A percentile compares a stretch with the other conserved stretches of the same genome.
Evolutionary conservation across 2,888 invertebrate genomes (phyloP).

Genomic region (Microctonus aethiopoides): DNA sequence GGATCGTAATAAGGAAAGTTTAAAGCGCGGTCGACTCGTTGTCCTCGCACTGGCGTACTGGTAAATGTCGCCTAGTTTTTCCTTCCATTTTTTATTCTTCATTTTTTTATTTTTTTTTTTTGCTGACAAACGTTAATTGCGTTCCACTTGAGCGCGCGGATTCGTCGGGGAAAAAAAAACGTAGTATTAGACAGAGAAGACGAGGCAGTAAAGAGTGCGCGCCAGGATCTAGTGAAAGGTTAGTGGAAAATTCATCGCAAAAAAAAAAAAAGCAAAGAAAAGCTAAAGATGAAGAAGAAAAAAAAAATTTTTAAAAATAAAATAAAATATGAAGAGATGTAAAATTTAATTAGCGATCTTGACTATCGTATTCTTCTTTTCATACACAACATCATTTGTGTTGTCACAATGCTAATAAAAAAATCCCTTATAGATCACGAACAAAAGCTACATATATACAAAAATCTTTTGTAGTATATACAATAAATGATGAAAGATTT

Average conservation of each 20-base stretch:
- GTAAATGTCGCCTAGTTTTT: constrained; percentile 32
- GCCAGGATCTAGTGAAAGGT: not conserved
- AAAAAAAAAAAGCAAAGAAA: not conserved
- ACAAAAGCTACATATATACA: not conserved
- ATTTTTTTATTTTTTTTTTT: constrained; percentile 8
- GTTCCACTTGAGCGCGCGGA: constrained; percentile 54
- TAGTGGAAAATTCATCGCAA: constrained; percentile 19
- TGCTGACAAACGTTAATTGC: constrained; percentile 55
- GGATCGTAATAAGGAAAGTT: constrained; percentile 52
- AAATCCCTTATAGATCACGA: no score
- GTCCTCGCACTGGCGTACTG: constrained; percentile 28
- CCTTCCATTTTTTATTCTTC: not conserved
- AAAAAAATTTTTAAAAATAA: not conserved
- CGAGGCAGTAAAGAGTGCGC: constrained; percentile 7
- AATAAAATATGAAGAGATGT: constrained; percentile 2
- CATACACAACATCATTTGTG: not conserved
- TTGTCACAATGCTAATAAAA: not conserved
- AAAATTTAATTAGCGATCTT: constrained; percentile 28
- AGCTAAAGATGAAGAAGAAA: not conserved
- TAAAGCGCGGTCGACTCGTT: constrained; percentile 41
- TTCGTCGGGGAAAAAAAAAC: constrained; percentile 34
- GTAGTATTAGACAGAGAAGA: not conserved
- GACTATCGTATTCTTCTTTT: not conserved
- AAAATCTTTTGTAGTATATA: not conserved
- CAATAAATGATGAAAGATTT: not conserved